Percentiles rank a stretch among this genome's conserved stretches.
Evolutionary conservation across 2,113 vertebrate genomes (phyloP).

Genomic region (Thalassoma bifasciatum): DNA sequence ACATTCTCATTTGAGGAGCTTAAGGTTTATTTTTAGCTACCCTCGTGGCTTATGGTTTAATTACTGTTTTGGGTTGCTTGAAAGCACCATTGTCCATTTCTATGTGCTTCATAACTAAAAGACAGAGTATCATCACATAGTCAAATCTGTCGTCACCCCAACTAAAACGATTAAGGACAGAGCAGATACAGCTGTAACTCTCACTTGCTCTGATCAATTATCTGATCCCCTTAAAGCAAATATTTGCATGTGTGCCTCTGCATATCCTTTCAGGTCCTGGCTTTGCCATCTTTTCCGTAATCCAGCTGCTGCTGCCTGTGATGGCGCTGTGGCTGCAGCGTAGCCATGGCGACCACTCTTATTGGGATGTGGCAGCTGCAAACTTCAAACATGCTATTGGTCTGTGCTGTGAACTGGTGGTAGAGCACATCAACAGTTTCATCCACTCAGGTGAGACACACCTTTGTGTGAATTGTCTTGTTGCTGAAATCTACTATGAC

Average conservation of each 20-base stretch:
- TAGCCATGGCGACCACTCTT: conserved; percentile 93
- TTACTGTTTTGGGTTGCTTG: too few relatives aligned
- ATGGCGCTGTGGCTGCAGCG: conserved; percentile 97
- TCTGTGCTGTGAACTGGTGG: conserved; percentile 95
- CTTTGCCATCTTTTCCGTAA: conserved; percentile 95
- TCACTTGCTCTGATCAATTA: neutral
- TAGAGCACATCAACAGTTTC: conserved; percentile 95
- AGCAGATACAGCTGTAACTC: too few relatives aligned
- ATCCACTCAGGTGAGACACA: conserved; percentile 87
- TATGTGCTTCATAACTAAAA: too few relatives aligned
- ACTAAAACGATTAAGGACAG: too few relatives aligned
- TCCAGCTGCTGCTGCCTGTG: conserved; percentile 95
- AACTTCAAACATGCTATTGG: conserved; percentile 99
- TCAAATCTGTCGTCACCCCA: too few relatives aligned
- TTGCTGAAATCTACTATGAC: too few relatives aligned
- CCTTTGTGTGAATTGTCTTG: neutral
- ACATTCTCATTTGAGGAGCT: too few relatives aligned
- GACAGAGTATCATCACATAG: too few relatives aligned
- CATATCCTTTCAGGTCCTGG: conserved; percentile 87
- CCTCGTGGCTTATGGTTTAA: too few relatives aligned
- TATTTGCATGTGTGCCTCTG: neutral
- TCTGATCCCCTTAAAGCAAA: neutral
- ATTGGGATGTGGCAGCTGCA: conserved; percentile 94
- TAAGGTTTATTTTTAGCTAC: too few relatives aligned
- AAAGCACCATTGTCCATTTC: too few relatives aligned